Conservation (phyloP, 2,888 invertebrate genomes). For the Hemicrepidius hirtus region DNA sequence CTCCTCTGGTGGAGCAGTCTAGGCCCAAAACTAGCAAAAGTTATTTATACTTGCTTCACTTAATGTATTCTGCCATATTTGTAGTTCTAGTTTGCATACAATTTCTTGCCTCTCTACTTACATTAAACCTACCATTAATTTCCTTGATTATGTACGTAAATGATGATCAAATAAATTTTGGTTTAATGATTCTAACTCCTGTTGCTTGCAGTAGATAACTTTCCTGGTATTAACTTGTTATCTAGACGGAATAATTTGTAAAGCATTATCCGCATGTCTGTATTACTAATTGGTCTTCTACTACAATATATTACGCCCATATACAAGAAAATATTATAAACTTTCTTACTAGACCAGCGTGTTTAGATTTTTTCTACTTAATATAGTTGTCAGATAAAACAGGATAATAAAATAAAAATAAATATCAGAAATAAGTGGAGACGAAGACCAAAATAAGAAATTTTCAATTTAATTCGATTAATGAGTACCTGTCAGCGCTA, state of each 20-base stretch:
- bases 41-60: no score
- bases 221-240: constrained; percentile 11
- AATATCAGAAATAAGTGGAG: not conserved
- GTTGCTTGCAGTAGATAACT: not conserved
- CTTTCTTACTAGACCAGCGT: not conserved
- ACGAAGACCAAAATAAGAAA: not conserved
- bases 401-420: not conserved
- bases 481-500: constrained; percentile 8
- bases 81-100: not conserved
- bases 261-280: constrained; percentile 9
- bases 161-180: constrained; percentile 23
- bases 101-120: not conserved
- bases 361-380: not conserved
- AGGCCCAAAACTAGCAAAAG: no score
- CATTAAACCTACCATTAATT: constrained; percentile 8
- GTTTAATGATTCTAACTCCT: constrained; percentile 7
- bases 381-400: no score
- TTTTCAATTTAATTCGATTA: constrained; percentile 15
- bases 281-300: constrained; percentile 11
- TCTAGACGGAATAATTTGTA: constrained; percentile 7
- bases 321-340: not conserved
- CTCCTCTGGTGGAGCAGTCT: no score
- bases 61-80: not conserved
- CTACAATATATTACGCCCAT: constrained; percentile 1
- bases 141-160: constrained; percentile 8